Percentiles rank a stretch among this genome's conserved stretches.
Evolutionary conservation across 37 sponge, comb jelly and placozoan genomes (phyloP).

Genomic region (Tethya wilhelma): DNA sequence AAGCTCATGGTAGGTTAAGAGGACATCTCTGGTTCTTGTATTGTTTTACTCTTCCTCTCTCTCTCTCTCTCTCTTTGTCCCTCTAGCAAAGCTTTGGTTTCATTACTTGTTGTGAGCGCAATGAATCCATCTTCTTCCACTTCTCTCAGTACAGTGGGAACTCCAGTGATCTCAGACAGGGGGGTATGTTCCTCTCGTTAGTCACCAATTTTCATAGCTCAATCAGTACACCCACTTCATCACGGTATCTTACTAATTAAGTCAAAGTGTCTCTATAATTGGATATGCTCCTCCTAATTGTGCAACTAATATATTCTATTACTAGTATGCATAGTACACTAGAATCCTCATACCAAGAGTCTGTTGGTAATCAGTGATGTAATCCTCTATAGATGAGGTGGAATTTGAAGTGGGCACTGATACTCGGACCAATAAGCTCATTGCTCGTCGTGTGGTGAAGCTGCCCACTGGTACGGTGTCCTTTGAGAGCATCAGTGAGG

Average conservation of each 20-base stretch:
- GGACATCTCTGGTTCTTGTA: background rate
- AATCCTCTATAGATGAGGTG: slow-evolving; percentile 59
- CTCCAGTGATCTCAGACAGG: slow-evolving; percentile 37
- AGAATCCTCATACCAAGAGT: no score
- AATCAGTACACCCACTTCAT: background rate
- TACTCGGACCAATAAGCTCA: slow-evolving; percentile 57
- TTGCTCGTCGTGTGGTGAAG: slow-evolving; percentile 56
- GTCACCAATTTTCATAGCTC: background rate
- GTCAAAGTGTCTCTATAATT: no score
- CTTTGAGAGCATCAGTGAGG: slow-evolving; percentile 65
- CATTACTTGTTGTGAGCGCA: slow-evolving; percentile 68
- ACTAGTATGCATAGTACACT: no score
- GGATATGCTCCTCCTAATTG: no score
- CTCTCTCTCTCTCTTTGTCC: background rate
- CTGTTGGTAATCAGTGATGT: no score
- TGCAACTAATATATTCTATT: no score
- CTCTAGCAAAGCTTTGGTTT: slow-evolving; percentile 65
- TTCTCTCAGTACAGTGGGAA: slow-evolving; percentile 69
- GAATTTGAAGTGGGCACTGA: slow-evolving; percentile 71
- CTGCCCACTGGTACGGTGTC: slow-evolving; percentile 66
- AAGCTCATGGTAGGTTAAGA: no score
- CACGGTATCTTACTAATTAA: background rate
- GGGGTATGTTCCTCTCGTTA: slow-evolving; percentile 23
- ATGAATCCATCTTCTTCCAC: slow-evolving; percentile 71
- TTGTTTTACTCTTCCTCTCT: background rate